Evolutionary conservation across 1,140 invertebrate species (phyloP).

Genomic region (Drosophila orosa): DNA sequence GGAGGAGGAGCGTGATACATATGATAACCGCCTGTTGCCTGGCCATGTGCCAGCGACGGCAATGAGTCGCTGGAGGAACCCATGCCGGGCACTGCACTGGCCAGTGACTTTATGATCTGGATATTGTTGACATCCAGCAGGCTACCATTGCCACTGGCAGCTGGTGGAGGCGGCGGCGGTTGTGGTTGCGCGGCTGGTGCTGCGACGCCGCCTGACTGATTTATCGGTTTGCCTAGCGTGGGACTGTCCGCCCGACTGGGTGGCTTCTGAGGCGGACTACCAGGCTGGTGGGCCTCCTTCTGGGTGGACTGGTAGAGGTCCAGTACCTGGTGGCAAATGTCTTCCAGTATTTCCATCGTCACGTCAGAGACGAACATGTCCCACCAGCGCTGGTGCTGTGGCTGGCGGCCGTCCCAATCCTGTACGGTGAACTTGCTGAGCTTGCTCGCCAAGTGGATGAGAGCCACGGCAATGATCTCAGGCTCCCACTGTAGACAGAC

Average conservation of each 20-base stretch:
- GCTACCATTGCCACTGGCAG: conserved; percentile 44
- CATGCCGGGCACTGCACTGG: conserved; percentile 44
- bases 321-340: conserved; percentile 97
- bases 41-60: conserved; percentile 3
- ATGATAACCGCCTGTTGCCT: conserved; percentile 52
- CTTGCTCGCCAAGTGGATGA: conserved; percentile 98
- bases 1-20: conserved; percentile 73
- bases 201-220: conserved; percentile 5
- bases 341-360: conserved; percentile 97
- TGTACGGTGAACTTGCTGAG: conserved; percentile 97
- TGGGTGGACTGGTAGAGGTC: conserved; percentile 91
- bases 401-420: conserved; percentile 94
- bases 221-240: conserved; percentile 30
- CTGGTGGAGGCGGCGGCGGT: conserved; percentile 22
- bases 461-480: conserved; percentile 98
- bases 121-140: conserved; percentile 58
- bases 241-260: conserved; percentile 84
- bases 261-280: conserved; percentile 87
- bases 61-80: conserved; percentile 39
- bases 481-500: conserved; percentile 99
- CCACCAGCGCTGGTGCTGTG: conserved; percentile 97
- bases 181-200: conserved; percentile 10
- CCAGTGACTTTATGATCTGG: conserved; percentile 64
- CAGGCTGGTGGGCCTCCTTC: conserved; percentile 84
- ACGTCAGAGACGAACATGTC: conserved; percentile 97